Evolutionary conservation across 2,888 invertebrate species (phyloP).

Genomic region (Lasius fuliginosus): DNA sequence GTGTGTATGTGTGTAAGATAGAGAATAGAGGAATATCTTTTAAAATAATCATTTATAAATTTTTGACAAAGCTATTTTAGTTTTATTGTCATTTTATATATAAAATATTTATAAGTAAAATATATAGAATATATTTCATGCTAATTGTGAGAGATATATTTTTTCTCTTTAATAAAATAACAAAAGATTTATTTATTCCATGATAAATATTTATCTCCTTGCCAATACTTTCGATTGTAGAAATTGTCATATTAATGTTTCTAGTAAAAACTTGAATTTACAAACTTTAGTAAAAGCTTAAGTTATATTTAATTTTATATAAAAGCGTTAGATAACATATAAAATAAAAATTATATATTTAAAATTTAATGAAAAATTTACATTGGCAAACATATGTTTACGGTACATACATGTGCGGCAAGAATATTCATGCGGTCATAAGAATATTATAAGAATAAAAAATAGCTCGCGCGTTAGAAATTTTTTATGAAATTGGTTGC

Average conservation of each 20-base stretch:
- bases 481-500: neutral
- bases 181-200: neutral
- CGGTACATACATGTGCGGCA: neutral
- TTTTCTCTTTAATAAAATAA: neutral
- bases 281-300: neutral
- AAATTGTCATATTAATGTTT: neutral
- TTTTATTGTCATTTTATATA: neutral
- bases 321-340: neutral
- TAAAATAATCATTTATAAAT: neutral
- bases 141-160: neutral
- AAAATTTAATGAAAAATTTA: neutral
- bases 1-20: neutral
- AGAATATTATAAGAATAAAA: neutral
- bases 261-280: neutral
- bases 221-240: neutral
- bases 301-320: neutral
- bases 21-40: neutral
- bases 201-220: neutral
- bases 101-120: constrained; percentile 3
- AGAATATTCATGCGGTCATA: neutral
- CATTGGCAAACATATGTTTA: neutral
- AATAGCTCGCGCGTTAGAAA: neutral
- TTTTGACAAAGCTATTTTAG: neutral
- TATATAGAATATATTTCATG: neutral
- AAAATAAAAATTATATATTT: neutral